Evolutionary conservation across 1,140 invertebrate species (phyloP), one percentile per base, ranked within the genome.

Genomic region (Phocides pigmalion): DNA sequence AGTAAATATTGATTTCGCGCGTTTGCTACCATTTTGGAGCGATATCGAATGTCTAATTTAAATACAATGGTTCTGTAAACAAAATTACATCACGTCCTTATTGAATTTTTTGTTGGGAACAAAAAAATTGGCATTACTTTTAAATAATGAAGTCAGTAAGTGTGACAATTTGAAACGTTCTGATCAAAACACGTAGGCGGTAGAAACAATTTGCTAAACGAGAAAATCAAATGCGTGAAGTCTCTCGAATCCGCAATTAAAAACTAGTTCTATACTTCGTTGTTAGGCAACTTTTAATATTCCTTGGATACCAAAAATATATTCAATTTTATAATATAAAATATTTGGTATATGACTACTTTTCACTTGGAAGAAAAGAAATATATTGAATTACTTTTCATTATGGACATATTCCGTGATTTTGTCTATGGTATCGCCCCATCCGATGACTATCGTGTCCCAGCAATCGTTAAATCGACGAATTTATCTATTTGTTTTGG

Each of bases 1-100:
- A 61, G 56, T 47, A 61, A 61, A 61, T 61, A 61, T 61, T 61
- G 56, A 61, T 61, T 61, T 61, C 56, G 56, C 56, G 56, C 56
- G 56, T 61, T 49, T 49, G 56, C 44, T 22, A 22, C 44, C 42
- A 61, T 61, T 61, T 61, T 61, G 56, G 44, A 49, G 44, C 56
- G 56, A 47, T 61, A 61, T 61, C 56, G 44, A 61, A 61, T 61
- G 32, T 62, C 58, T 50, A 50, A 50, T 62, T 62, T 62, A 41
- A 62, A 62, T 62, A 62, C 46, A 62, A 62, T 50, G 32, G 8
- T 22, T 47, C 46, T 50, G 58, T 25, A 62, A 62, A 62, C 58
- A 62, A 50, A 62, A 62, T 62, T 50, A 62, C 58, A 39, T 62
- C 58, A 62, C 46, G 46, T 62, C 58, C 46, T 50, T 62, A 62